Percentiles rank a stretch among this genome's conserved stretches.
Evolutionary conservation across 2,113 vertebrate genomes (phyloP).

Genomic region (Trichomycterus rosablanca): DNA sequence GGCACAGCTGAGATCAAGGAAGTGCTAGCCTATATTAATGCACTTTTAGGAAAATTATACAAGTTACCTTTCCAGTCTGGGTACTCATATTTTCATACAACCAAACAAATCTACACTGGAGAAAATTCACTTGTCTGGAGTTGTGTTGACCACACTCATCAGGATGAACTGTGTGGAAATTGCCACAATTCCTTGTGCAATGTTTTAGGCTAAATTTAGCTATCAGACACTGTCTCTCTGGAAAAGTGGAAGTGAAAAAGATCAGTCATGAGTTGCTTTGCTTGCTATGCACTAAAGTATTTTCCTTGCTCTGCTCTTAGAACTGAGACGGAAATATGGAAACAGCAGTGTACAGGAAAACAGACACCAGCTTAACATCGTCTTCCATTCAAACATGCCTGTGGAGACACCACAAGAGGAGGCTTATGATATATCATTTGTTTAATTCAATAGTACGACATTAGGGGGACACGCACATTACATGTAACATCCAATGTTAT

Average conservation of each 20-base stretch:
- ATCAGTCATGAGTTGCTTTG: slow-evolving; percentile 30
- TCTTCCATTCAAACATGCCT: background rate
- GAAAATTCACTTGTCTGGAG: too few species aligned
- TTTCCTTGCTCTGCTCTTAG: slow-evolving; percentile 27
- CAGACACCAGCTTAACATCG: background rate
- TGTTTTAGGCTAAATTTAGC: slow-evolving; percentile 27
- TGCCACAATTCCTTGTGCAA: slow-evolving; percentile 10
- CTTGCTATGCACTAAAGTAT: slow-evolving; percentile 42
- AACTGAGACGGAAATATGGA: slow-evolving; percentile 26
- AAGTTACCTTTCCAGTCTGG: too few species aligned
- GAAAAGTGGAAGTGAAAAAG: slow-evolving; percentile 43
- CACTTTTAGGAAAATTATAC: too few species aligned
- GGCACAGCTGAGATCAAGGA: too few species aligned
- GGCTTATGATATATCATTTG: background rate
- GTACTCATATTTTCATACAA: too few species aligned
- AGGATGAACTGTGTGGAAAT: slow-evolving; percentile 21
- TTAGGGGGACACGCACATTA: too few species aligned
- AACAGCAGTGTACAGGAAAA: slow-evolving; percentile 13
- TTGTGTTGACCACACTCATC: too few species aligned
- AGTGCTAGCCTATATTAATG: too few species aligned
- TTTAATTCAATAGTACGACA: too few species aligned
- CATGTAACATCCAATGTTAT: too few species aligned
- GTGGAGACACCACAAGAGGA: background rate
- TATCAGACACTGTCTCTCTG: slow-evolving; percentile 24
- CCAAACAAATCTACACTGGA: too few species aligned